Percentiles rank a stretch among this genome's conserved stretches.
phyloP scores from a whole-genome alignment of 1,140 invertebrate species.

The Drosophila simulans region DNA sequence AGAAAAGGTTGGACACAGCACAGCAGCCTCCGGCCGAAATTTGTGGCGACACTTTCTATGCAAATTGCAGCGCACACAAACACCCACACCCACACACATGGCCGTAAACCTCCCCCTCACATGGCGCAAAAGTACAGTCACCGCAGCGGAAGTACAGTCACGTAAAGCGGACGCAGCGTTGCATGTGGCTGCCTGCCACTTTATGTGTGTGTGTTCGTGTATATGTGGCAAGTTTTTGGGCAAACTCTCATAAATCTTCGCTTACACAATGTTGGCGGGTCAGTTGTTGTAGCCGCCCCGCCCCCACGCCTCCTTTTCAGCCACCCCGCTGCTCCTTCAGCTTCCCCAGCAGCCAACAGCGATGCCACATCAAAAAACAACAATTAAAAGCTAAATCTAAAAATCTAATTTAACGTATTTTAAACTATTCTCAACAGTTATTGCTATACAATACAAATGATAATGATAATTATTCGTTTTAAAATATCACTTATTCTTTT shows the following conservation, averaged over 20 bases:
- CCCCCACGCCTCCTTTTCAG: constrained; percentile 3
- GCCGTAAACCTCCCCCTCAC: constrained; percentile 5
- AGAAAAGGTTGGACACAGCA: constrained; percentile 75
- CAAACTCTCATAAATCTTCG: constrained; percentile 81
- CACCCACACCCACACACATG: constrained; percentile 2
- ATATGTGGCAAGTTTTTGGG: constrained; percentile 57
- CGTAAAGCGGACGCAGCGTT: constrained; percentile 45
- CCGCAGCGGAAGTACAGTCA: constrained; percentile 73
- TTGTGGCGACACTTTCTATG: constrained; percentile 77
- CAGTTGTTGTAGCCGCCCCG: constrained; percentile 43
- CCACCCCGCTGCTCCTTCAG: constrained; percentile 1
- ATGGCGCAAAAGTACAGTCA: constrained; percentile 64
- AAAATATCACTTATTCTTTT: too few species aligned
- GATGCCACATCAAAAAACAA: background rate
- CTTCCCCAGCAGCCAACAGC: constrained; percentile 13
- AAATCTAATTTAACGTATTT: background rate
- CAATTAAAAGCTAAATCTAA: background rate
- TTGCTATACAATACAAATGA: too few species aligned
- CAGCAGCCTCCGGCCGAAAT: constrained; percentile 62
- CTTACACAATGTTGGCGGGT: constrained; percentile 82
- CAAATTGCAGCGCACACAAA: constrained; percentile 56
- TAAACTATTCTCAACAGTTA: too few species aligned
- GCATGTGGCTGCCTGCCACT: constrained; percentile 16
- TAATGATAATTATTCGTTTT: too few species aligned
- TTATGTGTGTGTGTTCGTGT: background rate